These are phyloP conservation scores for Rhabdomys dilectus DNA, from an alignment of 2,113 vertebrate species.

Conservation along the genomic window DNA sequence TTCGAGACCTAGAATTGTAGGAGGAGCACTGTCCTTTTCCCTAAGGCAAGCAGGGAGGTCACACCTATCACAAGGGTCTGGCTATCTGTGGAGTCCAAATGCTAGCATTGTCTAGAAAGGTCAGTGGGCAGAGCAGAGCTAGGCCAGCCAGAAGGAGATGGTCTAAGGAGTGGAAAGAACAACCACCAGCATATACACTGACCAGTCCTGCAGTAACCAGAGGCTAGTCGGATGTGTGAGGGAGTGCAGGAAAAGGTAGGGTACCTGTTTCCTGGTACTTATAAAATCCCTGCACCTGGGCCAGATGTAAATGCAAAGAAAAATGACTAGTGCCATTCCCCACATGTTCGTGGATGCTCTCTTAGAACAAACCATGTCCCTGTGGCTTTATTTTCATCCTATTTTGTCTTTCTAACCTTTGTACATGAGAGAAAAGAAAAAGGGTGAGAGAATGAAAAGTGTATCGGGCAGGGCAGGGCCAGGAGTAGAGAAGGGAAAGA, in stretches of 20 bases:
- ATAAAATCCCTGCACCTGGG: neutral
- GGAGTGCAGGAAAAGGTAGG: fast-evolving
- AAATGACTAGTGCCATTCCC: neutral
- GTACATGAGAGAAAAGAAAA: neutral
- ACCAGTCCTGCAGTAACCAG: neutral
- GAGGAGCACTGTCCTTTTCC: neutral
- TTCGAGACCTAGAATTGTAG: neutral
- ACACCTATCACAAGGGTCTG: neutral
- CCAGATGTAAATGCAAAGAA: neutral
- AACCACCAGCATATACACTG: fast-evolving
- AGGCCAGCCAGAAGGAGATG: neutral
- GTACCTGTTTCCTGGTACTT: no score
- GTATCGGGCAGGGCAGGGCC: fast-evolving
- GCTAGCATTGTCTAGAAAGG: neutral
- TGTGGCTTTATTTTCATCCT: neutral
- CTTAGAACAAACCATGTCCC: neutral
- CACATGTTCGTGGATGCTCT: neutral
- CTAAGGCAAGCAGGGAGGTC: neutral
- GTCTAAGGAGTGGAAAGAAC: neutral
- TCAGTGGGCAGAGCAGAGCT: no score
- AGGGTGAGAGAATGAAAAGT: fast-evolving
- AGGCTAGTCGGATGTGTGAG: neutral
- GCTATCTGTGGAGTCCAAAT: neutral
- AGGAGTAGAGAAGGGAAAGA: neutral
- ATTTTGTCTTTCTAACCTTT: neutral